These are phyloP conservation scores for Tamias sibiricus DNA, from an alignment of 2,113 vertebrate species.

Conservation along the genomic window DNA sequence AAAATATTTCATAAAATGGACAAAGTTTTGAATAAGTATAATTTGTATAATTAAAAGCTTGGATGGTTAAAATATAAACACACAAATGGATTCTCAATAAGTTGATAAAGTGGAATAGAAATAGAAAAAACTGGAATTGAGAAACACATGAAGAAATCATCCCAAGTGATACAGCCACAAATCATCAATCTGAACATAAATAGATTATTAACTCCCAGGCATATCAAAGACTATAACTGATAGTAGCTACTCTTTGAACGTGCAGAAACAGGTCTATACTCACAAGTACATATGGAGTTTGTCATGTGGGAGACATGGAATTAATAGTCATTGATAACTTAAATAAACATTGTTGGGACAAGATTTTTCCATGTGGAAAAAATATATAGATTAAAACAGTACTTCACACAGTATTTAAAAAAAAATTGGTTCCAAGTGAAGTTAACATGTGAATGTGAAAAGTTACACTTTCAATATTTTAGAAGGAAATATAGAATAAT, in stretches of 20 bases:
- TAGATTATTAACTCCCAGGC: neutral
- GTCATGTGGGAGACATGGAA: too few species aligned
- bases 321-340: neutral
- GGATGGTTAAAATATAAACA: neutral
- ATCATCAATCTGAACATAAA: neutral
- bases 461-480: neutral
- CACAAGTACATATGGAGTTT: neutral
- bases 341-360: neutral
- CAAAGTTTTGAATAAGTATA: neutral
- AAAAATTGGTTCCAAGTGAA: neutral
- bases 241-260: neutral
- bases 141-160: conserved; percentile 1
- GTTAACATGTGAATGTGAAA: neutral
- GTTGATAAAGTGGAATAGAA: neutral
- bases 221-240: neutral
- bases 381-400: neutral
- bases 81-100: too few species aligned
- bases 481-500: neutral
- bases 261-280: neutral
- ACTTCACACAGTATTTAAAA: neutral
- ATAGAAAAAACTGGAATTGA: neutral
- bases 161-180: neutral
- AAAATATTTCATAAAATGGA: neutral
- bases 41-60: neutral
- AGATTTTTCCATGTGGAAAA: conserved; percentile 6